Conservation (phyloP, 2,888 invertebrate species). For the Lycia hirtaria region DNA sequence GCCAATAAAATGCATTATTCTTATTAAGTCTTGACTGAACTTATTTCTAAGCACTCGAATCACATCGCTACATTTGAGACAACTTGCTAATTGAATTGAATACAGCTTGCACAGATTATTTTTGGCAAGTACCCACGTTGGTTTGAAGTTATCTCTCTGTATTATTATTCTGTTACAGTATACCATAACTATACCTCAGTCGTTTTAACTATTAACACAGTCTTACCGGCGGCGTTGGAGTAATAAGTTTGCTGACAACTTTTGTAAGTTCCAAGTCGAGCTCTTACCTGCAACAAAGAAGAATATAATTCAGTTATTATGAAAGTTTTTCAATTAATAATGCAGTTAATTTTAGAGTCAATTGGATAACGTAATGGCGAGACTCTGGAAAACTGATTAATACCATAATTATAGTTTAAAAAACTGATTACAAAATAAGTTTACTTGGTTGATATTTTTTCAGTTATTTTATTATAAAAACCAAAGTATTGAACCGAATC, state of each 20-base stretch:
- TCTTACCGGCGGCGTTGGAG: slow-evolving; percentile 4
- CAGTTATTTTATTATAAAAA: too few species aligned
- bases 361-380: background rate
- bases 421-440: background rate
- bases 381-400: background rate
- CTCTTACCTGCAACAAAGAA: slow-evolving; percentile 36
- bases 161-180: background rate
- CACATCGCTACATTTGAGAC: too few species aligned
- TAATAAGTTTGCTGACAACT: background rate
- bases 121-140: background rate
- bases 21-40: too few species aligned
- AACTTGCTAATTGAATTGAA: too few species aligned
- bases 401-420: background rate
- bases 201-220: slow-evolving; percentile 7
- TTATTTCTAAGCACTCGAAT: too few species aligned
- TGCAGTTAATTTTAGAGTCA: background rate
- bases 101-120: background rate
- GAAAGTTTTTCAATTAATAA: background rate
- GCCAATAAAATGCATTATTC: too few species aligned
- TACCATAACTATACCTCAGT: slow-evolving; percentile 1
- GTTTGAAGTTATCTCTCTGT: background rate
- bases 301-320: slow-evolving; percentile 20
- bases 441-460: too few species aligned
- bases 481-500: too few species aligned
- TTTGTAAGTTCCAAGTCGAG: background rate